Evolutionary conservation across 2,888 invertebrate species (phyloP), one percentile per base, ranked within the genome.

Genomic region (Lamellibrachia satsuma): DNA sequence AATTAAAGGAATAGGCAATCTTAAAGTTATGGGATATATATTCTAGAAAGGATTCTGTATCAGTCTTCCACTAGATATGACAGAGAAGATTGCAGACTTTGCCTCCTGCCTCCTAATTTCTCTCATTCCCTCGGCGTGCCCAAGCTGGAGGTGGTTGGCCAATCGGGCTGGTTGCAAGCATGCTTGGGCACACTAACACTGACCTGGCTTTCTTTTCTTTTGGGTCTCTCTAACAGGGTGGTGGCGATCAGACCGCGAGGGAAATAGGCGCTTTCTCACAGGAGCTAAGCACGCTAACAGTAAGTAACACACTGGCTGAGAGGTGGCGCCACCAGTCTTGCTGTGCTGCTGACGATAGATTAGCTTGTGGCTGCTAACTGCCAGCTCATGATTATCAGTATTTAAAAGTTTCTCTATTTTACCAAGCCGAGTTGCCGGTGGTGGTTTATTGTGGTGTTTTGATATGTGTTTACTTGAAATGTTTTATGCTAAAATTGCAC

Each of bases 261-360:
- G 96, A 96, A 94, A 96, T 96, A 94, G 96, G 95, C 94, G 95
- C 95, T 92, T 95, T 94, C 92, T 96, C 96, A n/a, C 95, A 96
- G 93, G 96, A 96, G 75, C 75, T 75, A 75, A 75, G 75, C 22
- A 75, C 75, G 75, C 75, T 75, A 94, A 96, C 75, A 75, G 75
- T 75, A 75, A 75, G 75, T 75, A 75, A 75, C 75, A 75, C 75
- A 75, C 75, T 75, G 75, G 75, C 75, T 75, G 75, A 75, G 75
- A 75, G 22, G 22, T 75, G 11, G 75, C n/a, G 22, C 75, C 75
- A 75, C 75, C 75, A 22, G 75, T 75, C 75, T 75, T n/a, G 22
- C 75, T 15, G 75, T 75, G 75, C 75, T 75, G 75, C 75, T 75
- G 22, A 75, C 75, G 22, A 22, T 75, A 75, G n/a, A 3, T 75